phyloP scores from a whole-genome alignment of 2,888 invertebrate species.

The Leptinotarsa haldemani region DNA sequence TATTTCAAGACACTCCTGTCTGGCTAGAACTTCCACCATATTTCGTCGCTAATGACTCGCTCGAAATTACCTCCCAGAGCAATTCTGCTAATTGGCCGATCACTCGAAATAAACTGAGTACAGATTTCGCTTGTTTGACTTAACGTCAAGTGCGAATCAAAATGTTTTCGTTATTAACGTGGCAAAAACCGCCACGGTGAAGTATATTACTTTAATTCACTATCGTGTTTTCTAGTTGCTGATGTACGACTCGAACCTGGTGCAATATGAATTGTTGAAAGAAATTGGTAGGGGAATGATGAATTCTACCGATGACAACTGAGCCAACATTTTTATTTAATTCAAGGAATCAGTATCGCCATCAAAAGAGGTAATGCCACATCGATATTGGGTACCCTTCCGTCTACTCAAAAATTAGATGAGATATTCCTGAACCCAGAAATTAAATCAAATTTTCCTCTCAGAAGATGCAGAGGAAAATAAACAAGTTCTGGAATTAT shows the following conservation, averaged over 20 bases:
- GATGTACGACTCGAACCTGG: conserved; percentile 20
- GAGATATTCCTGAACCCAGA: too few relatives aligned
- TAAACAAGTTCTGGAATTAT: too few relatives aligned
- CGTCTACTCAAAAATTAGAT: too few relatives aligned
- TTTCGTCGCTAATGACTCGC: conserved; percentile 59
- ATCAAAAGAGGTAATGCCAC: too few relatives aligned
- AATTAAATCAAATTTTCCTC: too few relatives aligned
- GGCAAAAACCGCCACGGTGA: conserved; percentile 25
- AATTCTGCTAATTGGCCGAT: conserved; percentile 58
- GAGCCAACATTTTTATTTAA: too few relatives aligned
- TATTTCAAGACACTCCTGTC: conserved; percentile 49
- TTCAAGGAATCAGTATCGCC: too few relatives aligned
- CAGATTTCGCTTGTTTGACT: conserved; percentile 32
- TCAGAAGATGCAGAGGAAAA: too few relatives aligned
- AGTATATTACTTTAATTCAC: neutral
- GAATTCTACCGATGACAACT: too few relatives aligned
- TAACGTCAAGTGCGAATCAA: conserved; percentile 26
- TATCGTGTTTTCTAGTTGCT: conserved; percentile 12
- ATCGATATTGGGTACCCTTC: too few relatives aligned
- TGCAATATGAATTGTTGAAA: neutral
- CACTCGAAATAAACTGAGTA: conserved; percentile 52
- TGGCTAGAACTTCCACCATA: conserved; percentile 41
- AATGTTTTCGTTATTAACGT: conserved; percentile 36
- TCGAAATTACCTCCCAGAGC: conserved; percentile 53
- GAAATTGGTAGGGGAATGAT: too few relatives aligned